Evolutionary conservation across 2,797 vertebrate species (phyloP).

Genomic region (Melanotaenia boesemani): DNA sequence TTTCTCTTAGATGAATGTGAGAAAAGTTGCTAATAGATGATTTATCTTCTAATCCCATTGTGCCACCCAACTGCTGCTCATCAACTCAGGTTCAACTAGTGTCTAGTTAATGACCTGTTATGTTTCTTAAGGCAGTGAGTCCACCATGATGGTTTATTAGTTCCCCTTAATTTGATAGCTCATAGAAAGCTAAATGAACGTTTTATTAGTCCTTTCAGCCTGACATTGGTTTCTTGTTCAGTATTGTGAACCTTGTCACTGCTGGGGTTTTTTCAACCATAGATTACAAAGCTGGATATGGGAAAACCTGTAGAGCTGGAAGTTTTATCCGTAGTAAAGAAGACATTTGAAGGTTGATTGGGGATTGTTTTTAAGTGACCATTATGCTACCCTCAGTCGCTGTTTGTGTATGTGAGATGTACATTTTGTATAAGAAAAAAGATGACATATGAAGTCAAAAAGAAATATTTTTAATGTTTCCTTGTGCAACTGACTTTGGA

Average conservation of each 20-base stretch:
- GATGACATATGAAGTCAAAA: constrained; percentile 82
- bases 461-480: constrained; percentile 89
- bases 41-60: constrained; percentile 39
- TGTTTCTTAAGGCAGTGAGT: constrained; percentile 24
- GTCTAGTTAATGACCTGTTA: constrained; percentile 13
- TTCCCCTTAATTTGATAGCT: constrained; percentile 38
- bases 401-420: constrained; percentile 90
- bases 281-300: constrained; percentile 12
- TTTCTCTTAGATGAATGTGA: constrained; percentile 71
- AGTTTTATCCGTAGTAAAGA: constrained; percentile 56
- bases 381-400: constrained; percentile 61
- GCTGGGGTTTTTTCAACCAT: constrained; percentile 40
- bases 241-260: constrained; percentile 49
- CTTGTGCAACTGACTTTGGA: constrained; percentile 82
- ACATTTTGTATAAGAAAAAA: constrained; percentile 86
- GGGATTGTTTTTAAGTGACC: constrained; percentile 53
- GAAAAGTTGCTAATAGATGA: constrained; percentile 23
- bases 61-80: constrained; percentile 67
- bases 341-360: constrained; percentile 31
- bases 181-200: constrained; percentile 26
- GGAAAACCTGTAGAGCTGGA: constrained; percentile 14
- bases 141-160: constrained; percentile 19
- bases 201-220: constrained; percentile 31
- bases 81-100: constrained; percentile 70
- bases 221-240: constrained; percentile 44